Evolutionary conservation across 92 coral and sea anemone species (phyloP).

Genomic region (Phenganax subtilis): DNA sequence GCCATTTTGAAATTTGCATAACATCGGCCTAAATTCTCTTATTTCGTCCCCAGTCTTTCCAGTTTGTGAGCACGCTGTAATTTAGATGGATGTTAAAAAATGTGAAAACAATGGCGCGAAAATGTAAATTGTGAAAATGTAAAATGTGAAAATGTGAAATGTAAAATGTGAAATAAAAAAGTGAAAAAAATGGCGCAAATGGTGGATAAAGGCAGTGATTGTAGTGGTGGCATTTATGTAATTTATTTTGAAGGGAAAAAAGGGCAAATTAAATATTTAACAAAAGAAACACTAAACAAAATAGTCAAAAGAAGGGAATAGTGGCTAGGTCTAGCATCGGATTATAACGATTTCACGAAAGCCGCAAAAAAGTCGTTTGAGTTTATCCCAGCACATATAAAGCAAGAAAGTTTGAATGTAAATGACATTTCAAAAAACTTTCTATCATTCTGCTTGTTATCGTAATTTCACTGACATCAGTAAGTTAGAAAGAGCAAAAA

Average conservation of each 20-base stretch:
- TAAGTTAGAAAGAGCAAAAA: slow-evolving; percentile 25
- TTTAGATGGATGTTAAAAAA: neutral
- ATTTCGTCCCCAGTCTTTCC: neutral
- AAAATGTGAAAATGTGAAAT: too few species aligned
- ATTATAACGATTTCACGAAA: slow-evolving; percentile 15
- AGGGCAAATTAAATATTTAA: slow-evolving; percentile 22
- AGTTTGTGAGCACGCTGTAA: slow-evolving; percentile 4
- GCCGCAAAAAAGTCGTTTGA: slow-evolving; percentile 24
- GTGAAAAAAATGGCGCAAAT: too few species aligned
- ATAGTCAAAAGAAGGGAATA: slow-evolving; percentile 18
- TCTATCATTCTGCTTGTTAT: slow-evolving; percentile 27
- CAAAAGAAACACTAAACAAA: slow-evolving; percentile 19
- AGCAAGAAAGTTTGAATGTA: slow-evolving; percentile 9
- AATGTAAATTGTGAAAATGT: too few species aligned
- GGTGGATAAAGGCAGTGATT: slow-evolving; percentile 11
- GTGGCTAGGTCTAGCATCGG: slow-evolving; percentile 22
- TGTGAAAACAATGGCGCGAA: neutral
- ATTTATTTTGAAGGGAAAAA: slow-evolving; percentile 27
- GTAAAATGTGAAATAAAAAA: too few species aligned
- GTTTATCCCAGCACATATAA: neutral
- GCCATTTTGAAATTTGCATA: slow-evolving; percentile 12
- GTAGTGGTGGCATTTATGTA: slow-evolving; percentile 17
- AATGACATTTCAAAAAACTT: slow-evolving; percentile 20
- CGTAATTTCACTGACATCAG: slow-evolving; percentile 29
- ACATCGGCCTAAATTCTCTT: slow-evolving; percentile 23